Percentiles rank a stretch among this genome's conserved stretches.
These are phyloP conservation scores for Mythimna vitellina DNA, from an alignment of 2,888 invertebrate species.

Conservation along the genomic window DNA sequence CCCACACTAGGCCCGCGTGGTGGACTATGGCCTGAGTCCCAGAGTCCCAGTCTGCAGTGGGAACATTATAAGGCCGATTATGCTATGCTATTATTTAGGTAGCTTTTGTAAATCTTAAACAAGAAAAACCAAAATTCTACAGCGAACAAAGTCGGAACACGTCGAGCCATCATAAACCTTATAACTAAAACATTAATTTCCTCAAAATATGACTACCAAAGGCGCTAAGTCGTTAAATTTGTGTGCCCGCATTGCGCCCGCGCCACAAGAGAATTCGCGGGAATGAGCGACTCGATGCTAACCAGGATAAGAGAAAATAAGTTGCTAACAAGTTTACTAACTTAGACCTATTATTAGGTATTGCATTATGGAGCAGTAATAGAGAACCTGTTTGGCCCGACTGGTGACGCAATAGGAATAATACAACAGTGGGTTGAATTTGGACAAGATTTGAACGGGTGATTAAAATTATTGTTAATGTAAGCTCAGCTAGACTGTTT, in stretches of 20 bases:
- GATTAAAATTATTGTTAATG: conserved; percentile 28
- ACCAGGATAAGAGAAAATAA: conserved; percentile 65
- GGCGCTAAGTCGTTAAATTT: conserved; percentile 32
- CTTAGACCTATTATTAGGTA: conserved; percentile 63
- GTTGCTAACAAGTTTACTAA: conserved; percentile 65
- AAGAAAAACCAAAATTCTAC: neutral
- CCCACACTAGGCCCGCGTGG: too few species aligned
- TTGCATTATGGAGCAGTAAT: conserved; percentile 60
- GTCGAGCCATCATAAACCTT: neutral
- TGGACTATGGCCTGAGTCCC: too few species aligned
- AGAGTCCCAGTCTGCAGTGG: too few species aligned
- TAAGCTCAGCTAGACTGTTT: neutral
- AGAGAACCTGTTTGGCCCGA: conserved; percentile 53
- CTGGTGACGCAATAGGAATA: conserved; percentile 38
- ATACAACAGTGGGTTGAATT: conserved; percentile 40
- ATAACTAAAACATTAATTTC: conserved; percentile 10
- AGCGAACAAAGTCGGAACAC: neutral
- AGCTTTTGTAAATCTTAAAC: neutral
- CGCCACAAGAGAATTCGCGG: conserved; percentile 27
- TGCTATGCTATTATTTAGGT: neutral
- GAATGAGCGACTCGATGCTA: conserved; percentile 51
- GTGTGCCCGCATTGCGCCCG: conserved; percentile 13
- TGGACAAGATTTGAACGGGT: conserved; percentile 11
- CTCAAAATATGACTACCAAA: conserved; percentile 30
- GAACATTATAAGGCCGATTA: too few species aligned